phyloP scores from a whole-genome alignment of 2,113 vertebrate genomes.

The Edolisoma coerulescens region DNA sequence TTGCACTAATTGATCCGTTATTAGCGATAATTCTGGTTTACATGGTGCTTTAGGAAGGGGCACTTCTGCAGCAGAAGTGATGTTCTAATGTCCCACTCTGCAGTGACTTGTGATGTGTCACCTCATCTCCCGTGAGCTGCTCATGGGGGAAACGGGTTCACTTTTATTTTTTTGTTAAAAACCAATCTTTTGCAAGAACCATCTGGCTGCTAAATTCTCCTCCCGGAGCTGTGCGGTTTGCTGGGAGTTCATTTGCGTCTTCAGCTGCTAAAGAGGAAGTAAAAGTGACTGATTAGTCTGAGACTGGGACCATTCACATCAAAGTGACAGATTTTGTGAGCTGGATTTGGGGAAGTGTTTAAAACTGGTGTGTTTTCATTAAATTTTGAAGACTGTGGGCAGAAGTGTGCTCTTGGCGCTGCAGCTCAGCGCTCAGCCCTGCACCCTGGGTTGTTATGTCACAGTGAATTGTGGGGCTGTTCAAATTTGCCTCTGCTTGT shows the following conservation, averaged over 20 bases:
- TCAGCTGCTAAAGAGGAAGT: conserved; percentile 45
- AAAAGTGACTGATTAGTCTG: conserved; percentile 57
- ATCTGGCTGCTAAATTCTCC: conserved; percentile 47
- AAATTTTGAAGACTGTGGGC: conserved; percentile 22
- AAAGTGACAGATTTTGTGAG: conserved; percentile 49
- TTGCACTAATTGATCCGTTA: background rate
- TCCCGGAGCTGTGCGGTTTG: conserved; percentile 35
- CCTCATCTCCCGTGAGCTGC: background rate
- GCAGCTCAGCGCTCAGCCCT: background rate
- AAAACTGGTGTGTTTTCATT: conserved; percentile 45
- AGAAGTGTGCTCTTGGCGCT: background rate
- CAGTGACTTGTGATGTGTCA: background rate
- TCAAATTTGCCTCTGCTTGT: background rate
- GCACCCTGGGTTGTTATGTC: background rate
- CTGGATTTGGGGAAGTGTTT: conserved; percentile 37
- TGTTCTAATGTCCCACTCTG: background rate
- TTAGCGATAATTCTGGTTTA: background rate
- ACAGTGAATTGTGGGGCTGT: conserved; percentile 10
- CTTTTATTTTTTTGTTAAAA: background rate
- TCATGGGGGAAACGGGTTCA: background rate
- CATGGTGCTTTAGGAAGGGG: background rate
- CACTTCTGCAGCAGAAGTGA: background rate
- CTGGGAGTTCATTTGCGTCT: conserved; percentile 57
- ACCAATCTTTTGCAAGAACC: conserved; percentile 26
- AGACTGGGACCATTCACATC: conserved; percentile 35